phyloP scores from a whole-genome alignment of 2,113 vertebrate species.

The Chionis minor region DNA sequence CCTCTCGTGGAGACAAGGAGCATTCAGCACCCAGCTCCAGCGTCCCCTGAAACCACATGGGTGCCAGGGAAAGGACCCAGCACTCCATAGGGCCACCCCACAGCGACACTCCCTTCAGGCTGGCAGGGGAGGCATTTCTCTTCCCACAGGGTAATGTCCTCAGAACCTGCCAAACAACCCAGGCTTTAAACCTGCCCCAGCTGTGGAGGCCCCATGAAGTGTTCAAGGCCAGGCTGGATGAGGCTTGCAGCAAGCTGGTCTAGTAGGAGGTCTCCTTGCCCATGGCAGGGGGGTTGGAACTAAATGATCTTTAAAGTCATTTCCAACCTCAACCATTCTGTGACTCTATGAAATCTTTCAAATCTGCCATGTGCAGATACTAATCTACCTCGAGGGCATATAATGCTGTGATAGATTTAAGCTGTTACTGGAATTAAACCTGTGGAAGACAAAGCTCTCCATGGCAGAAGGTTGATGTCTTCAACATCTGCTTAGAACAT shows the following conservation, averaged over 20 bases:
- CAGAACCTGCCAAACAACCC: background rate
- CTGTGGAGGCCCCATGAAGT: no score
- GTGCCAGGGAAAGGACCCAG: background rate
- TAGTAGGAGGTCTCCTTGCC: no score
- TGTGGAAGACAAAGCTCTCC: background rate
- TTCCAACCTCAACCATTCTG: no score
- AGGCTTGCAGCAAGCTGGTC: no score
- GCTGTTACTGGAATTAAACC: background rate
- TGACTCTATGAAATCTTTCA: no score
- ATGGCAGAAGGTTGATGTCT: background rate
- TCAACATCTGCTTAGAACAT: background rate
- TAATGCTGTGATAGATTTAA: background rate
- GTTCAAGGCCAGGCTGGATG: no score
- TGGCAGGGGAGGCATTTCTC: background rate
- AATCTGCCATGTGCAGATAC: background rate
- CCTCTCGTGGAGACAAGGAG: background rate
- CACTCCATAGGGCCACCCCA: background rate
- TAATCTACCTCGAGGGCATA: rapidly evolving
- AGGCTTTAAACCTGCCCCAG: background rate
- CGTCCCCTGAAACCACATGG: background rate
- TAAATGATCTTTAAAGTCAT: no score
- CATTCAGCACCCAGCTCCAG: background rate
- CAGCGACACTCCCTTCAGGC: rapidly evolving
- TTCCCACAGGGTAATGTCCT: background rate
- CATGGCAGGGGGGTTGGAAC: no score